Base-by-base conservation (phyloP, 2,888 invertebrate genomes). In the Protodeltote pygarga region DNA sequence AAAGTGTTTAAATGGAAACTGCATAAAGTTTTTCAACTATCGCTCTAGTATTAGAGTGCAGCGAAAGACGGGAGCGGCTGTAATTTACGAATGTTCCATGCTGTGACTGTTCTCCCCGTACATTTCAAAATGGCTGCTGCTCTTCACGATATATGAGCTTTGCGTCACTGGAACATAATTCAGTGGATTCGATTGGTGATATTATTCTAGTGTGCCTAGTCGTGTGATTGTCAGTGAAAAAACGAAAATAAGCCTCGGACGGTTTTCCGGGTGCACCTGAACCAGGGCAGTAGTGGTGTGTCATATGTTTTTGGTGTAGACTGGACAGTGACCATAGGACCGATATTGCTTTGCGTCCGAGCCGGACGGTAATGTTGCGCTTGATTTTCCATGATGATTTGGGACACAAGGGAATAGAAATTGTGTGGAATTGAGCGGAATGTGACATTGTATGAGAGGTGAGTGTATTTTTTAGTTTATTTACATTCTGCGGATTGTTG, bases 81-180 rank as follows among this genome's bases (percentile, higher is more conserved):
- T 80, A 89, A 89, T 83, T 85, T 86, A 81, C 85, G 80, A 90
- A 89, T 88, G 89, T 91, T 91, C 90, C 92, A 92, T 91, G 92
- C 92, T 90, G 89, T 92, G 92, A 92, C 89, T 91, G 88, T 87
- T 87, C 88, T 90, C 91, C 90, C 88, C 89, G 90, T 91, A 90
- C 92, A 91, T 92, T 92, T 92, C 93, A 93, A 93, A 93, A 93
- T 93, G 93, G 93, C 93, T 92, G 92, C 92, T 92, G 92, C 87
- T 92, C 92, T 89, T 91, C 85, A 87, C 90, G 91, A 92, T 91
- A 90, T 87, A 87, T 91, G 91, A 92, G 92, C 92, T 93, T 93
- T 93, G 92, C 92, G 92, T 92, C 93, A 92, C 92, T 93, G 91
- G 90, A 92, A 91, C 88, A 85, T 87, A 88, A 89, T 88, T 89